phyloP scores from a whole-genome alignment of 1,140 invertebrate genomes.

The Drosophila nebulosa region DNA sequence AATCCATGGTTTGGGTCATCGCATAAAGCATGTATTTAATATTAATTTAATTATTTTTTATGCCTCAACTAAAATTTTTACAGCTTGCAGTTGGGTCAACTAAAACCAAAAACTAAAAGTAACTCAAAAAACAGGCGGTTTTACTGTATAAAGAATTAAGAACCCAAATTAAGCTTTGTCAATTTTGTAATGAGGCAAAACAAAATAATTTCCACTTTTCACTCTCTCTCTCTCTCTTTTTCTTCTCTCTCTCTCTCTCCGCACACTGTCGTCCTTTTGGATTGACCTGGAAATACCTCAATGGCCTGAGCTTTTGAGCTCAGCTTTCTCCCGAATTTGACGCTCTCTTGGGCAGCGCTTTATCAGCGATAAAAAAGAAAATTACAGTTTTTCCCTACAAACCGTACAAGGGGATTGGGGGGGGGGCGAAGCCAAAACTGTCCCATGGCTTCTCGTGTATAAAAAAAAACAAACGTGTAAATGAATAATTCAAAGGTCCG shows the following conservation, averaged over 20 bases:
- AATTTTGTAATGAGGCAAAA: neutral
- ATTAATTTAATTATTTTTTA: constrained; percentile 12
- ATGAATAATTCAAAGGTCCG: constrained; percentile 79
- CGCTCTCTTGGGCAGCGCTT: constrained; percentile 75
- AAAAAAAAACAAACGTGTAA: constrained; percentile 49
- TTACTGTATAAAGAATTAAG: constrained; percentile 47
- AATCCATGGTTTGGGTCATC: neutral
- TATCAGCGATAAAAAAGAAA: constrained; percentile 79
- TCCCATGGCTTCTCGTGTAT: constrained; percentile 43
- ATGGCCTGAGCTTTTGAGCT: neutral
- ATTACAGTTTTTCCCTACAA: constrained; percentile 76
- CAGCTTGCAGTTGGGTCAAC: neutral
- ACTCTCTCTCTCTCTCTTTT: neutral
- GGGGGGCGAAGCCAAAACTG: constrained; percentile 12
- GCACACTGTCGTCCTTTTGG: neutral
- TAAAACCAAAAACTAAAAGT: neutral
- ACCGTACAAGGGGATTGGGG: constrained; percentile 52
- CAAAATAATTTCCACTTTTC: constrained; percentile 37
- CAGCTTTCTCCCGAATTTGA: constrained; percentile 10
- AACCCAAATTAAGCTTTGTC: constrained; percentile 22
- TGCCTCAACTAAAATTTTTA: neutral
- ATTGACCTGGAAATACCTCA: constrained; percentile 26
- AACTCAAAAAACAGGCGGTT: constrained; percentile 14
- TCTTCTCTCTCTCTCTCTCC: no score
- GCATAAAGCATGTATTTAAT: neutral